These are phyloP conservation scores for Tinea semifulvella DNA, from an alignment of 2,888 invertebrate genomes.

Conservation along the genomic window DNA sequence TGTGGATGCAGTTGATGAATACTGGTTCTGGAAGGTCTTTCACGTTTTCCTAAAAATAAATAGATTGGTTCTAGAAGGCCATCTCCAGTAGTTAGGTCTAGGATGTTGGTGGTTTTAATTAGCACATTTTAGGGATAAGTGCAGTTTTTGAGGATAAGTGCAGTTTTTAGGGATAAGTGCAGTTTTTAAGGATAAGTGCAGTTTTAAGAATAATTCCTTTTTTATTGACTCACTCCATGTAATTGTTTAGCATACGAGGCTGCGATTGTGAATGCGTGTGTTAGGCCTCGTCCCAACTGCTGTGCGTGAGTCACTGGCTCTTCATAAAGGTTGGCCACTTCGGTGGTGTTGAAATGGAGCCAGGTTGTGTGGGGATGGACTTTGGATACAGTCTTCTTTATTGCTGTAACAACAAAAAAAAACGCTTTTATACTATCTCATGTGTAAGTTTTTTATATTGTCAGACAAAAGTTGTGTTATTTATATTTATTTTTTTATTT, in stretches of 20 bases:
- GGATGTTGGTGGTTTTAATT: no score
- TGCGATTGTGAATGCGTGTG: slow-evolving; percentile 81
- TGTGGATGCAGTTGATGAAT: slow-evolving; percentile 83
- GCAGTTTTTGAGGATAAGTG: no score
- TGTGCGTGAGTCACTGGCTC: slow-evolving; percentile 73
- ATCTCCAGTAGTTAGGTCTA: no score
- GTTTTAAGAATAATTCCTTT: no score
- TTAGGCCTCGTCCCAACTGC: slow-evolving; percentile 72
- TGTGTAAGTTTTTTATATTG: no score
- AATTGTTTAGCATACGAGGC: slow-evolving; percentile 77
- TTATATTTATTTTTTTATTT: no score
- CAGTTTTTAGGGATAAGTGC: no score
- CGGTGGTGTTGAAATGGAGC: slow-evolving; percentile 71
- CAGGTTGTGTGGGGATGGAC: slow-evolving; percentile 81
- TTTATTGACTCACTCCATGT: slow-evolving; percentile 70
- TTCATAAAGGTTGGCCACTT: slow-evolving; percentile 74
- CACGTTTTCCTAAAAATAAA: slow-evolving; percentile 61
- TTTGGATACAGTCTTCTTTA: slow-evolving; percentile 46
- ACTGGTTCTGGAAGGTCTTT: slow-evolving; percentile 78
- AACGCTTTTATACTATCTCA: no score
- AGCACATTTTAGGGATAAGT: no score
- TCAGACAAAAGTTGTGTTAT: no score
- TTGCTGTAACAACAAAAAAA: slow-evolving; percentile 62
- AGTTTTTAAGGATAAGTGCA: no score
- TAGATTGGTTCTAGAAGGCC: no score